phyloP scores from a whole-genome alignment of 2,797 vertebrate species.

The Eurystomus glaucurus region DNA sequence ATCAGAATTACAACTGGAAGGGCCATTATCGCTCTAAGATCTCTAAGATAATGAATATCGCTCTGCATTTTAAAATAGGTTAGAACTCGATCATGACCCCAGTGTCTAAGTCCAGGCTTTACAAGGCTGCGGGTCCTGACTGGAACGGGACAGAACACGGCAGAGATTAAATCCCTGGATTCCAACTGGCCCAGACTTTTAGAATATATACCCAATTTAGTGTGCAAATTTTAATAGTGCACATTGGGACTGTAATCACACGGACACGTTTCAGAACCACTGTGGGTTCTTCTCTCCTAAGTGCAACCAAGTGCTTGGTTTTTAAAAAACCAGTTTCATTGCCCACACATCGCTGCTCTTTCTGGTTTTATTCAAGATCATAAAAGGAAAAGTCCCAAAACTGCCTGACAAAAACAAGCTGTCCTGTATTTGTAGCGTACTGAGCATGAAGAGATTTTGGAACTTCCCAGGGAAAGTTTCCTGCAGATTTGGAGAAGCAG shows the following conservation, averaged over 20 bases:
- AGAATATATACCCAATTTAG: neutral
- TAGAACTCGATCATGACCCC: neutral
- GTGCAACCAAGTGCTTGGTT: neutral
- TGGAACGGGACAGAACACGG: neutral
- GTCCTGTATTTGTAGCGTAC: neutral
- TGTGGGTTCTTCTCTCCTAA: neutral
- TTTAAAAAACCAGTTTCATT: neutral
- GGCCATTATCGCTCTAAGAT: neutral
- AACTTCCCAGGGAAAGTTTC: slow-evolving; percentile 11
- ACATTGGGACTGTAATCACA: neutral
- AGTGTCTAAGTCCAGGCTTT: neutral
- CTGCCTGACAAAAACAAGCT: neutral
- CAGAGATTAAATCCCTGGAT: neutral
- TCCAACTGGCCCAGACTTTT: neutral
- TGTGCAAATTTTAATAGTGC: neutral
- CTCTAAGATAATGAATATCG: neutral
- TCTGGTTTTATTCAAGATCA: neutral
- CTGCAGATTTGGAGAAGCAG: neutral
- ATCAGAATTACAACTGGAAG: neutral
- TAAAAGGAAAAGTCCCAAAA: neutral
- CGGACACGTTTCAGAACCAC: neutral
- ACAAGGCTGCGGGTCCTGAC: neutral
- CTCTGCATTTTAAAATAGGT: neutral
- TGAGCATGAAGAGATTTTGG: neutral
- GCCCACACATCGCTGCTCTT: neutral